Evolutionary conservation across 2,797 vertebrate species (phyloP).

Genomic region (Numenius phaeopus): DNA sequence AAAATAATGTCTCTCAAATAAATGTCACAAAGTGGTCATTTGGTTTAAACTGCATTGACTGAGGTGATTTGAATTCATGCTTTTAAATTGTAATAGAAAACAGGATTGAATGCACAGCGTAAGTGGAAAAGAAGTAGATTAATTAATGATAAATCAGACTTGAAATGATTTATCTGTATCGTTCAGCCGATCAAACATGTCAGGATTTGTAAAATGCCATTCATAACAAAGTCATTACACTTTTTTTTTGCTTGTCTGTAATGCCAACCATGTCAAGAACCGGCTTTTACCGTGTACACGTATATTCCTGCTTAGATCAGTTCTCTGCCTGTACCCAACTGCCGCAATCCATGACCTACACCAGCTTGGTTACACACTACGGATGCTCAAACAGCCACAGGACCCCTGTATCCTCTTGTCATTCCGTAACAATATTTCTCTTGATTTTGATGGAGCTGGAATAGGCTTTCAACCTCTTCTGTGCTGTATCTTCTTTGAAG

Average conservation of each 20-base stretch:
- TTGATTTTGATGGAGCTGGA: background rate
- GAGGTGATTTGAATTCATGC: background rate
- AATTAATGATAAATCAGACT: background rate
- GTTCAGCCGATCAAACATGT: background rate
- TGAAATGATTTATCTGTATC: background rate
- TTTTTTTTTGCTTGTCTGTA: background rate
- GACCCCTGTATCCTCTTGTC: background rate
- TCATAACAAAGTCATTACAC: fast-evolving
- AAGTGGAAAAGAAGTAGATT: background rate
- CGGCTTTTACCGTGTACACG: background rate
- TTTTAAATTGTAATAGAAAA: background rate
- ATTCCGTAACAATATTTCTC: background rate
- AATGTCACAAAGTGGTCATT: background rate
- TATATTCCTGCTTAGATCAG: background rate
- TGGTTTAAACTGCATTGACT: background rate
- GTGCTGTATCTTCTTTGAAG: fast-evolving
- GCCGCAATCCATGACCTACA: background rate
- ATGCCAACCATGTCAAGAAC: background rate
- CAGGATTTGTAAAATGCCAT: background rate
- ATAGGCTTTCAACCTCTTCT: background rate
- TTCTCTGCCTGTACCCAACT: background rate
- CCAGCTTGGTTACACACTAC: fast-evolving
- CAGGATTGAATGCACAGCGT: background rate
- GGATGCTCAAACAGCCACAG: background rate
- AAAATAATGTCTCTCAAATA: background rate